These are phyloP conservation scores for Coleophora flavipennella DNA, from an alignment of 2,888 invertebrate genomes.

Conservation along the genomic window DNA sequence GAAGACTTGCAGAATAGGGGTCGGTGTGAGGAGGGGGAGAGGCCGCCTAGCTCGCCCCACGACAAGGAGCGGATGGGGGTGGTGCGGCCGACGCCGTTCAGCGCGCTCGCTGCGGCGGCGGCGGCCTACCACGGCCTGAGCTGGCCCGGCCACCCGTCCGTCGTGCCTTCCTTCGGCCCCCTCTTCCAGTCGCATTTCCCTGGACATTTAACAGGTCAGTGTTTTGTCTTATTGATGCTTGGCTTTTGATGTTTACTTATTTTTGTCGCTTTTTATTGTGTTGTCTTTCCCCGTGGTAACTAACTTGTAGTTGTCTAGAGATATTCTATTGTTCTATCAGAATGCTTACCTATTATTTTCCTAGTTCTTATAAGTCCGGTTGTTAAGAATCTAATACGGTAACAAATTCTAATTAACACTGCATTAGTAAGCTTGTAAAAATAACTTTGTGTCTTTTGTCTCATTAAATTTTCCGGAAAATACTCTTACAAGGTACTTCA, in stretches of 20 bases:
- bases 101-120: conserved; percentile 78
- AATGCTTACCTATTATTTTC: conserved; percentile 6
- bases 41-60: conserved; percentile 26
- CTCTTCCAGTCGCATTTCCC: conserved; percentile 79
- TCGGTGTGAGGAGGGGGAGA: conserved; percentile 61
- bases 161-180: conserved; percentile 75
- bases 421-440: too few species aligned
- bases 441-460: neutral
- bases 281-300: too few species aligned
- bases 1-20: conserved; percentile 79
- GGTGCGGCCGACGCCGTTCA: conserved; percentile 84
- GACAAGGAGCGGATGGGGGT: conserved; percentile 69
- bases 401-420: neutral
- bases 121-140: conserved; percentile 77
- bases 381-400: neutral
- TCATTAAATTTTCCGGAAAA: too few species aligned
- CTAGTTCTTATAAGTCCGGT: neutral
- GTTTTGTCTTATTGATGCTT: neutral
- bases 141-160: conserved; percentile 69
- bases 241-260: too few species aligned
- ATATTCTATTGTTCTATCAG: too few species aligned
- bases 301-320: too few species aligned
- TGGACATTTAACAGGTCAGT: conserved; percentile 60
- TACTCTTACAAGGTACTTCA: too few species aligned
- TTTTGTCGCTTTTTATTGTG: too few species aligned